Conservation (phyloP, 2,113 vertebrate species). For the Trochalopteron elliotii region DNA sequence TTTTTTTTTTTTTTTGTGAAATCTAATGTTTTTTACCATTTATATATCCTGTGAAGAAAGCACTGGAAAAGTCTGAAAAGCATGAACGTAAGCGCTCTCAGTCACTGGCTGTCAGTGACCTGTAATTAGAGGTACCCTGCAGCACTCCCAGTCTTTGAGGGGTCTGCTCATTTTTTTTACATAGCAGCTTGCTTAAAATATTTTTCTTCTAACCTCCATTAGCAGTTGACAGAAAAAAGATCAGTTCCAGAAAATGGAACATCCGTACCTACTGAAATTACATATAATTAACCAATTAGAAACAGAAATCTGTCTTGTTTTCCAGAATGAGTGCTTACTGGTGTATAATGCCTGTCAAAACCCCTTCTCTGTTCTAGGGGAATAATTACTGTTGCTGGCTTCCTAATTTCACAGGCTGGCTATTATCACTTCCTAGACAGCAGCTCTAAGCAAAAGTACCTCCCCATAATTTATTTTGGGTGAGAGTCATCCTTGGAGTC, state of each 20-base stretch:
- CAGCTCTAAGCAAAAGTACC: not conserved
- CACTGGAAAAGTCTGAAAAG: not conserved
- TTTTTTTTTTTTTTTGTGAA: not conserved
- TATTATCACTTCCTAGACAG: not conserved
- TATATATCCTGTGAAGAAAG: not conserved
- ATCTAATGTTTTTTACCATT: not conserved
- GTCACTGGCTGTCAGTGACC: not conserved
- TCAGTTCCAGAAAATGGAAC: not conserved
- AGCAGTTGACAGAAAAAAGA: not conserved
- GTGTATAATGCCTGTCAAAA: not conserved
- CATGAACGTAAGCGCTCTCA: rapidly evolving
- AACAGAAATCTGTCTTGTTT: not conserved
- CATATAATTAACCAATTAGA: constrained; percentile 19
- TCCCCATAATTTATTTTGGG: not conserved
- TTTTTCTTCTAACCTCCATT: not conserved
- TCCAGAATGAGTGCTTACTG: not conserved
- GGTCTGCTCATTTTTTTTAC: not conserved
- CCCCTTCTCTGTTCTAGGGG: not conserved
- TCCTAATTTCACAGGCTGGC: not conserved
- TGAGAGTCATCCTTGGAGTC: not conserved
- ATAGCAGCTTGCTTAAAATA: not conserved
- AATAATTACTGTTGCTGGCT: not conserved
- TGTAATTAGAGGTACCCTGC: not conserved
- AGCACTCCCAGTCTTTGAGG: not conserved
- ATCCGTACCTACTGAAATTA: not conserved